phyloP scores from a whole-genome alignment of 2,888 invertebrate species.

The Dasypogon diadema region DNA sequence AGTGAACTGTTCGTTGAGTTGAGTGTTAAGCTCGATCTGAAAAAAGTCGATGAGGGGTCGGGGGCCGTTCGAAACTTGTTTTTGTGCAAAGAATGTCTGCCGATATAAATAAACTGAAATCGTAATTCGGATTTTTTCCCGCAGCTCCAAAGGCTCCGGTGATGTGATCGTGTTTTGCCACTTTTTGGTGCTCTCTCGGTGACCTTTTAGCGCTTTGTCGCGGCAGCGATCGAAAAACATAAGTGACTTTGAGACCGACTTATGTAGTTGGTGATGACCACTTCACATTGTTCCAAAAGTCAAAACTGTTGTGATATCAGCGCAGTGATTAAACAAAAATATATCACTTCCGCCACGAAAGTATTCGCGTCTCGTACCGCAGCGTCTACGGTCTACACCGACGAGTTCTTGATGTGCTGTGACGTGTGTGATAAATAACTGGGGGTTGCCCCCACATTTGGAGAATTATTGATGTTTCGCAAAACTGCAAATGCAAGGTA shows the following conservation, averaged over 20 bases:
- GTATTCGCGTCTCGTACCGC: conserved; percentile 22
- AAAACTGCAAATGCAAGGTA: conserved; percentile 43
- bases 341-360: conserved; percentile 39
- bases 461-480: conserved; percentile 20
- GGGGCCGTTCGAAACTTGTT: conserved; percentile 25
- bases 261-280: background rate
- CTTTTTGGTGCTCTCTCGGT: conserved; percentile 2
- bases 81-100: conserved; percentile 47
- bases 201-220: background rate
- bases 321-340: conserved; percentile 10
- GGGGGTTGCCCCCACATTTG: conserved; percentile 43
- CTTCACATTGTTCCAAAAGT: background rate
- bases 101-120: conserved; percentile 48
- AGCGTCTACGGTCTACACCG: conserved; percentile 18
- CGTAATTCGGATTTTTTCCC: conserved; percentile 29
- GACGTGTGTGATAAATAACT: conserved; percentile 43
- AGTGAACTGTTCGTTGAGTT: conserved; percentile 9
- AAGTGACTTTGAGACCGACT: too few species aligned
- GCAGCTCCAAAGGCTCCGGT: conserved; percentile 3
- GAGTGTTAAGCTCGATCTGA: conserved; percentile 1
- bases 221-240: too few species aligned
- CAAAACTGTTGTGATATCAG: background rate
- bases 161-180: conserved; percentile 12
- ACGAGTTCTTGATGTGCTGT: conserved; percentile 20
- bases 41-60: conserved; percentile 17